Conservation (phyloP, 2,797 vertebrate genomes). For the Platalea minor region DNA sequence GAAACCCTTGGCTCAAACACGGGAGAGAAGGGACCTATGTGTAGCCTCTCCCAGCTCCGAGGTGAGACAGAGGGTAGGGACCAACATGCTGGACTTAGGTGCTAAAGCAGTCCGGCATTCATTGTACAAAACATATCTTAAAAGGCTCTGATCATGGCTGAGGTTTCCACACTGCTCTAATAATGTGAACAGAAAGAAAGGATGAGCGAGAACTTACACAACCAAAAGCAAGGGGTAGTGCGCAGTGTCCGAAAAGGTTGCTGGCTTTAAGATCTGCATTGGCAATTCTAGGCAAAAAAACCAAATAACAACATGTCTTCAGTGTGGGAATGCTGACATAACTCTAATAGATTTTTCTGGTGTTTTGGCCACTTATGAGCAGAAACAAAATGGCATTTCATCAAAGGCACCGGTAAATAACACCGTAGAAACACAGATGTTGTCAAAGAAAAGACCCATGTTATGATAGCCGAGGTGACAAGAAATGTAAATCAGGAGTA, state of each 20-base stretch:
- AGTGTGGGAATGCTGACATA: neutral
- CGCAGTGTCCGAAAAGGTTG: slow-evolving; percentile 81
- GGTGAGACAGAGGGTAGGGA: neutral
- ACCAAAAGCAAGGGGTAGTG: slow-evolving; percentile 93
- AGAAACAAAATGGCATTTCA: neutral
- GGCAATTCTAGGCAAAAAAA: slow-evolving; percentile 79
- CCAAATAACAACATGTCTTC: neutral
- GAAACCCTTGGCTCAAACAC: neutral
- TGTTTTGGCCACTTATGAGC: neutral
- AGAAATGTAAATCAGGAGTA: neutral
- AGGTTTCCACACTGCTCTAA: neutral
- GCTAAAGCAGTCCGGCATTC: neutral
- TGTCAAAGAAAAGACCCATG: neutral
- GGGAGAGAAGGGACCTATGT: accelerated
- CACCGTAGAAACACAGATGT: slow-evolving; percentile 10
- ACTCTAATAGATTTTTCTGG: neutral
- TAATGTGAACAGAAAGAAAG: neutral
- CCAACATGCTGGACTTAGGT: accelerated
- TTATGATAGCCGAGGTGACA: neutral
- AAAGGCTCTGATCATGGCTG: neutral
- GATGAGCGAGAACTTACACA: slow-evolving; percentile 82
- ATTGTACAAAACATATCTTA: neutral
- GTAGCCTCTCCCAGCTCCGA: neutral
- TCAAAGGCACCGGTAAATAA: slow-evolving; percentile 12
- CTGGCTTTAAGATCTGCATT: slow-evolving; percentile 93